Evolutionary conservation across 2,797 vertebrate genomes (phyloP).

Genomic region (Thripadectes ignobilis): DNA sequence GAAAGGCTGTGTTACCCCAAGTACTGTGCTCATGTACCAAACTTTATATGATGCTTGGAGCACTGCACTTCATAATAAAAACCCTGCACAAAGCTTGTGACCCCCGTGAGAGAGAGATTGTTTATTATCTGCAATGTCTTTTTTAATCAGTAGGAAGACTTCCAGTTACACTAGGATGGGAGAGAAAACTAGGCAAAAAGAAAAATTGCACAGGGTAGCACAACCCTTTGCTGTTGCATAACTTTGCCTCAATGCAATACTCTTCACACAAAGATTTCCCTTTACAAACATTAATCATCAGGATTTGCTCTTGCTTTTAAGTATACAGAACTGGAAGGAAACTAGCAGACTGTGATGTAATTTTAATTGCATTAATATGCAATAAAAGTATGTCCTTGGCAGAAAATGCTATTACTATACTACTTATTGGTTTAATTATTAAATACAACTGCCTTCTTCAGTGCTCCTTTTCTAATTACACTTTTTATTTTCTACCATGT

Average conservation of each 20-base stretch:
- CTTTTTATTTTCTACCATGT: constrained; percentile 36
- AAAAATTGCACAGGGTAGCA: background rate
- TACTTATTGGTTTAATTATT: constrained; percentile 58
- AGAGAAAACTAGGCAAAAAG: background rate
- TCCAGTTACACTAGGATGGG: background rate
- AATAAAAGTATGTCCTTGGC: constrained; percentile 32
- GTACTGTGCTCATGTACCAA: background rate
- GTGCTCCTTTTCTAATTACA: constrained; percentile 46
- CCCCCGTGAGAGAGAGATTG: background rate
- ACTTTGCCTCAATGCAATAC: background rate
- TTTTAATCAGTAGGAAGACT: background rate
- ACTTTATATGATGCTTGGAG: background rate
- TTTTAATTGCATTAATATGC: constrained; percentile 67
- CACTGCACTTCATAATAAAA: background rate
- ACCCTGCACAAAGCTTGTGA: background rate
- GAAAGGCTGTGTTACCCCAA: background rate
- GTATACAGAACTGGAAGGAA: constrained; percentile 14
- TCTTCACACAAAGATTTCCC: background rate
- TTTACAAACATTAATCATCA: background rate
- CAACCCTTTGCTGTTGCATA: background rate
- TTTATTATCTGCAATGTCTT: background rate
- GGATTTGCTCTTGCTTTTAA: constrained; percentile 11
- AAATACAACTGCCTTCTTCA: constrained; percentile 29
- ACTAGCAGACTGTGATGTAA: constrained; percentile 44
- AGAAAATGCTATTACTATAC: constrained; percentile 14